Evolutionary conservation across 2,797 vertebrate genomes (phyloP), one percentile per base, ranked within the genome.

Genomic region (Aeoliscus strigatus): DNA sequence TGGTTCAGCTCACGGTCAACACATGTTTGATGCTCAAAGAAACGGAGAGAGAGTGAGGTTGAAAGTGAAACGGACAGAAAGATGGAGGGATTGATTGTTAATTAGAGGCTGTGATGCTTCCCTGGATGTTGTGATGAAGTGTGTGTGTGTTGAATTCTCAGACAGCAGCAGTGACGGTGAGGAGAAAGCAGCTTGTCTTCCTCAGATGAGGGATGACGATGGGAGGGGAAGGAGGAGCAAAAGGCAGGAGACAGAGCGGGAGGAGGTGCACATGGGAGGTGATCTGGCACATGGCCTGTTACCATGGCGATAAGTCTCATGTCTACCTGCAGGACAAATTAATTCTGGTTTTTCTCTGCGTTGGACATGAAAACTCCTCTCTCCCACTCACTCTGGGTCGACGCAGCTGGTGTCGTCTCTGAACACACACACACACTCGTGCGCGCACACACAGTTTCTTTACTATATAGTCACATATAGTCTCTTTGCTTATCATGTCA

Each of bases 271-370:
- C 56, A 60, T 27, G 50, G 53, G 77, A 68, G 70, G 62, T 61
- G 60, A 43, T 46, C 69, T 59, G 45, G 67, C 72, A 73, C 73
- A 78, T 77, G 73, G 60, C 74, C 70, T 75, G 86, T 90, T 86
- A 81, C 86, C 82, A 87, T 87, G 72, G 82, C 66, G 37, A 89
- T 67, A 47, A 49, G 65, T 75, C 69, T 71, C 51, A 48, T 57
- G 54, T 68, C 70, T 32, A 65, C 80, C 70, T 50, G 62, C 66
- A 46, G 61, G 61, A 68, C 66, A 59, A 77, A 84, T 73, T 68
- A 51, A 69, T 59, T 68, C 45, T 25, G 39, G 21, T 65, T 65
- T 73, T 70, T 54, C 29, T 57, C 26, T 16, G 1, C 3, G 21
- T 45, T 52, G 38, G 24, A 58, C 37, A 14, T 32, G 15, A 40